Evolutionary conservation across 2,797 vertebrate genomes (phyloP).

Genomic region (Coregonus sp.): DNA sequence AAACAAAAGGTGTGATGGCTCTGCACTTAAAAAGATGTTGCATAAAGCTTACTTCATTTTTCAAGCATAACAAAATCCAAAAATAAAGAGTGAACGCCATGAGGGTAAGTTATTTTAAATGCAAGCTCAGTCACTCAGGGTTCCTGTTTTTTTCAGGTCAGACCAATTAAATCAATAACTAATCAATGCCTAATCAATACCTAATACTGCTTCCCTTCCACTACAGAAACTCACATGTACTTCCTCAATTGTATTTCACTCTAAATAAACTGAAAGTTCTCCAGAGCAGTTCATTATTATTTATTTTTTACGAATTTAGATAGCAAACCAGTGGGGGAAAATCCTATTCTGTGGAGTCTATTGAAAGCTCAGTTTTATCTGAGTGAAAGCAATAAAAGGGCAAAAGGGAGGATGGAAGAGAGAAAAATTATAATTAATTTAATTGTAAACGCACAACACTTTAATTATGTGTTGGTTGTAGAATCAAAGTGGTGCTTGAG

Average conservation of each 20-base stretch:
- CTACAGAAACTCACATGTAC: not conserved
- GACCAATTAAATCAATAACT: conserved; percentile 22
- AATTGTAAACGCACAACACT: conserved; percentile 35
- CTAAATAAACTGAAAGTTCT: conserved; percentile 27
- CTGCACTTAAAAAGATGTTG: too few relatives aligned
- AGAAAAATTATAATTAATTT: conserved; percentile 29
- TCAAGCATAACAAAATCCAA: too few relatives aligned
- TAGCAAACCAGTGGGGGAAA: conserved; percentile 23
- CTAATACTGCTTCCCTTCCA: conserved; percentile 14
- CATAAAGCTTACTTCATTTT: too few relatives aligned
- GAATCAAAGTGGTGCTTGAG: conserved; percentile 36
- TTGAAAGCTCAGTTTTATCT: conserved; percentile 38
- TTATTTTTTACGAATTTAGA: too few relatives aligned
- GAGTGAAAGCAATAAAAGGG: conserved; percentile 19
- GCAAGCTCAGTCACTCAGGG: too few relatives aligned
- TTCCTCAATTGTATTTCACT: conserved; percentile 14
- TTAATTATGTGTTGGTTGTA: conserved; percentile 50
- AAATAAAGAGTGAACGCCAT: too few relatives aligned
- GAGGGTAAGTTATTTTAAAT: too few relatives aligned
- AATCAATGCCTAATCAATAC: conserved; percentile 4
- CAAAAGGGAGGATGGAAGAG: conserved; percentile 17
- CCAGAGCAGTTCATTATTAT: conserved; percentile 4
- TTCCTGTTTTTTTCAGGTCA: not conserved
- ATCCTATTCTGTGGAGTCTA: conserved; percentile 9
- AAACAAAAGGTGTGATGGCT: too few relatives aligned